Evolutionary conservation across 1,140 invertebrate species (phyloP), one percentile per base, ranked within the genome.

Genomic region (Neotoxoptera formosana): DNA sequence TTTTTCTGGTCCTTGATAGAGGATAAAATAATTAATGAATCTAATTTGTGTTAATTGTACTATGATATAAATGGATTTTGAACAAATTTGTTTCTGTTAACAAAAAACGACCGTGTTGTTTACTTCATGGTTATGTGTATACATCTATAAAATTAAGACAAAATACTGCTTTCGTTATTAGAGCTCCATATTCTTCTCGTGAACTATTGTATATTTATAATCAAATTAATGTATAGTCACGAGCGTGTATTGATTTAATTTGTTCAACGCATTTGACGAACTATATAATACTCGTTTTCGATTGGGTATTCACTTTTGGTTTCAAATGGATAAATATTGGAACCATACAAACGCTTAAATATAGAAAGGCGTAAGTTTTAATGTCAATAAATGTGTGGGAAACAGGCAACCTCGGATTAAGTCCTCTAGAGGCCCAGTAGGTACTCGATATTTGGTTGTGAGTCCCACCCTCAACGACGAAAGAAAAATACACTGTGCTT

Each of bases 201-300:
- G 47, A 88, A 88, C 47, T 88, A 53, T 88, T 88, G 30, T 88
- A n/a, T 88, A 88, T 51, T 67, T 88, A 88, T 34, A 53, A 51
- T 53, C 23, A 51, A 88, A 51, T 21, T 88, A 88, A 88, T 88
- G 87, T 21, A 34, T 17, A 34, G 30, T 48, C 47, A 48, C 48
- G 47, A 88, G 47, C 20, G 2, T 17, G n/a, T 88, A 88, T 88
- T 88, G 87, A 48, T 88, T 88, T 88, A 53, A 34, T 88, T 88
- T 51, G 47, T 88, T 8, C 34, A 51, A 88, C 8, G 7, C 34
- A 88, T 88, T 51, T 34, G 14, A 88, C 23, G 48, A 51, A 51
- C 11, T 88, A 88, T 88, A 88, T 21, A 21, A 34, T 51, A 20
- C 20, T 17, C 0, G 30, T 87, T 87, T 86, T 86, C 83, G 47